Conservation (phyloP, 2,797 vertebrate genomes). For the Fringilla coelebs region DNA sequence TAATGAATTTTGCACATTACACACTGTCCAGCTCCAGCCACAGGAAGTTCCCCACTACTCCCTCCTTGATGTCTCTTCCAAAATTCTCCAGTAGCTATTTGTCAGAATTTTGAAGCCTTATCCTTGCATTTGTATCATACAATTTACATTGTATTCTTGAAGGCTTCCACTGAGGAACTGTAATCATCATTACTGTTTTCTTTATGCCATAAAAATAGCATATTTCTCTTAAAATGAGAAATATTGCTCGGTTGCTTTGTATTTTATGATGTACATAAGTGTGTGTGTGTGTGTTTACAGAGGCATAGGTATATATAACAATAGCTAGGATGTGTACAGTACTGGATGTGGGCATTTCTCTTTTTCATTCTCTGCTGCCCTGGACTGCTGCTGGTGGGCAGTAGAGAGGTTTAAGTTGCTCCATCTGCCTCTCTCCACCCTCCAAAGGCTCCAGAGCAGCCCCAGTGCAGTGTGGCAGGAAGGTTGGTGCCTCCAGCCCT, state of each 20-base stretch:
- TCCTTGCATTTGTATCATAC: not conserved
- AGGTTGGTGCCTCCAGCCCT: not conserved
- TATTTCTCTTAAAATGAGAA: constrained; percentile 44
- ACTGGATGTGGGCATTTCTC: not conserved
- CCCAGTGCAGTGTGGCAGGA: not conserved
- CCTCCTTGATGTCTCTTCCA: not conserved
- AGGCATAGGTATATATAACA: not conserved
- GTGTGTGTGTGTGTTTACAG: not conserved
- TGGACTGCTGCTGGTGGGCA: not conserved
- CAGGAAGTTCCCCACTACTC: not conserved
- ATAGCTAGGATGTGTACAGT: not conserved
- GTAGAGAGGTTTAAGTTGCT: not conserved
- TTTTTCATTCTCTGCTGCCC: not conserved
- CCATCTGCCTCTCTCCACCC: not conserved
- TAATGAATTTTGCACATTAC: constrained; percentile 69
- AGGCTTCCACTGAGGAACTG: constrained; percentile 25
- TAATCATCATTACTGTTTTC: constrained; percentile 52
- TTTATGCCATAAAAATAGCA: constrained; percentile 23
- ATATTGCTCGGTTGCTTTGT: not conserved
- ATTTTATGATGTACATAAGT: not conserved
- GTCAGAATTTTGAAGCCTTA: constrained; percentile 21
- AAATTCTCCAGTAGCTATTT: constrained; percentile 5
- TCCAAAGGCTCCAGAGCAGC: not conserved
- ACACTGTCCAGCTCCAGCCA: constrained; percentile 16
- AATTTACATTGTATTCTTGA: constrained; percentile 33